These are phyloP conservation scores for Acrobasis consociella DNA, from an alignment of 2,888 invertebrate genomes.

Conservation along the genomic window DNA sequence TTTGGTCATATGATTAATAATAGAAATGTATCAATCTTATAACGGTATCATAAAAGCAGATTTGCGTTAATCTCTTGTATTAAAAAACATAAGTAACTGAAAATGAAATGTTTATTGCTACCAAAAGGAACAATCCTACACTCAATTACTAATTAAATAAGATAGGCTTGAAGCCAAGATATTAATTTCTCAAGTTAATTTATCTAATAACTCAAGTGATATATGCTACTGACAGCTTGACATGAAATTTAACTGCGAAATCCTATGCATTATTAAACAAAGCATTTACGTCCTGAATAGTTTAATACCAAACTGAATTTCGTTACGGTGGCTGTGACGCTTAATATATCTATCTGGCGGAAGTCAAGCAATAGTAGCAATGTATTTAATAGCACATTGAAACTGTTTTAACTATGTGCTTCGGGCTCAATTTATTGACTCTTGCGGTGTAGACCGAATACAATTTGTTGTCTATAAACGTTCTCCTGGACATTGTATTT, in stretches of 20 bases:
- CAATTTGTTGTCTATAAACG: conserved; percentile 44
- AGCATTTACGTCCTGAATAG: conserved; percentile 15
- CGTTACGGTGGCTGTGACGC: conserved; percentile 24
- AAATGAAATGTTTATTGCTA: background rate
- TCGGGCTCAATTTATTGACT: conserved; percentile 54
- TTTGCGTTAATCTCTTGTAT: too few species aligned
- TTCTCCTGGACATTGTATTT: conserved; percentile 38
- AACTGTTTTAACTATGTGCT: conserved; percentile 52
- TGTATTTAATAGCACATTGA: conserved; percentile 58
- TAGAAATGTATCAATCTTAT: too few species aligned
- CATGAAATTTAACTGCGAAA: background rate
- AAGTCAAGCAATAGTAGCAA: conserved; percentile 57
- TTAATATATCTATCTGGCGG: conserved; percentile 41
- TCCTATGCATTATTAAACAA: conserved; percentile 16
- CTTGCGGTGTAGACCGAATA: conserved; percentile 45
- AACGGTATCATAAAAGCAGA: too few species aligned
- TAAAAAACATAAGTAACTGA: too few species aligned
- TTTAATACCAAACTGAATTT: conserved; percentile 20
- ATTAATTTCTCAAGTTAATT: conserved; percentile 1
- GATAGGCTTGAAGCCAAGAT: background rate
- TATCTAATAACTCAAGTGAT: conserved; percentile 6
- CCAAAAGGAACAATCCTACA: background rate
- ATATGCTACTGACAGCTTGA: conserved; percentile 1
- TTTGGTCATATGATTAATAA: too few species aligned
- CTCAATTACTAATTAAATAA: background rate